These are phyloP conservation scores for Hetaerina titia DNA, from an alignment of 2,888 invertebrate genomes.

Conservation along the genomic window DNA sequence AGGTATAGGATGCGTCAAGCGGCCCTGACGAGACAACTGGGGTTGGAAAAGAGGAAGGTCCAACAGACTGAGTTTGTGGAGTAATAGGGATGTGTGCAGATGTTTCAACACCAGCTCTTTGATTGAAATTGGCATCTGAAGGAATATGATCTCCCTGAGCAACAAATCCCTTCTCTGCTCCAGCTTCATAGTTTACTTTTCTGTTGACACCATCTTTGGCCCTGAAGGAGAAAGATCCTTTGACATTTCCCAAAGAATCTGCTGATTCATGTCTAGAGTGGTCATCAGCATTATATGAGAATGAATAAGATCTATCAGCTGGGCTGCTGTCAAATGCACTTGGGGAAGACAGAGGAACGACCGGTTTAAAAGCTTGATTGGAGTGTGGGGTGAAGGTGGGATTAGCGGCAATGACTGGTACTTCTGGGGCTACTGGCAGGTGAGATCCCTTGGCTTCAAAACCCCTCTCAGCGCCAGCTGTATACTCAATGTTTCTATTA, in stretches of 20 bases:
- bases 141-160: constrained; percentile 72
- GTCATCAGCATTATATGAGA: constrained; percentile 71
- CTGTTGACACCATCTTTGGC: constrained; percentile 72
- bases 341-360: not conserved
- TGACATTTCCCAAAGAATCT: constrained; percentile 74
- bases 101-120: not conserved
- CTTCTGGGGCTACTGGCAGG: constrained; percentile 69
- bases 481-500: constrained; percentile 71
- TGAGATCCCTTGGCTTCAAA: constrained; percentile 72
- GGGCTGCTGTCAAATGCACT: not conserved
- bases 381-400: not conserved
- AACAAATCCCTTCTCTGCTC: constrained; percentile 72
- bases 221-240: constrained; percentile 72
- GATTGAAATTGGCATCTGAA: constrained; percentile 49
- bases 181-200: constrained; percentile 72
- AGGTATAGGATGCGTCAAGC: constrained; percentile 72
- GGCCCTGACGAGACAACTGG: not conserved
- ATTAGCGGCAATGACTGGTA: too few relatives aligned
- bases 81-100: not conserved
- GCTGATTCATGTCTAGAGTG: constrained; percentile 74
- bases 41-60: not conserved
- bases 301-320: constrained; percentile 72
- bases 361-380: not conserved
- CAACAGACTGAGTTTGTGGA: not conserved
- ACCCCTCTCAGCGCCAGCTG: constrained; percentile 72